Percentiles rank a stretch among this genome's conserved stretches.
phyloP scores from a whole-genome alignment of 2,113 vertebrate species.

The Thamnaconus septentrionalis region DNA sequence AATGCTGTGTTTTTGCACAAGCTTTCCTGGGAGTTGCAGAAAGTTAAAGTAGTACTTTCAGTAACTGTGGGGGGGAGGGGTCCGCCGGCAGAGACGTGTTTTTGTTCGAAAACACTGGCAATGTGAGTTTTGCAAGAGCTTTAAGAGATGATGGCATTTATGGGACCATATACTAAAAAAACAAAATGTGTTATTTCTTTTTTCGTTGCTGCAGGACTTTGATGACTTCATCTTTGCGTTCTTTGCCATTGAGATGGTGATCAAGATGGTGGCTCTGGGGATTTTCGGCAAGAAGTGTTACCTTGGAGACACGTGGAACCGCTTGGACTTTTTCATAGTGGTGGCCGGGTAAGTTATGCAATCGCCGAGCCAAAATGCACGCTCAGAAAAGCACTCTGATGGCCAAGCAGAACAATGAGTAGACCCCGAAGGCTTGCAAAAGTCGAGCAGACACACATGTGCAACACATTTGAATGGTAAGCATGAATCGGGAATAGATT shows the following conservation, averaged over 20 bases:
- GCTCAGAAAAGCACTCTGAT: not conserved
- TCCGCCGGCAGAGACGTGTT: no score
- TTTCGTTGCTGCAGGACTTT: conserved; percentile 80
- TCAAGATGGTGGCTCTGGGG: conserved; percentile 98
- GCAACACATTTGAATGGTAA: conserved; percentile 14
- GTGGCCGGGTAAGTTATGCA: conserved; percentile 87
- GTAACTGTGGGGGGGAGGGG: no score
- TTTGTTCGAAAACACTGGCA: no score
- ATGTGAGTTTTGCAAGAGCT: no score
- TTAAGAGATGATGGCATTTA: no score
- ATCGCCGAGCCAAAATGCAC: conserved; percentile 1
- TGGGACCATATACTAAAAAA: no score
- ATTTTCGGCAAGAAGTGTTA: conserved; percentile 99
- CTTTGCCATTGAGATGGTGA: conserved; percentile 98
- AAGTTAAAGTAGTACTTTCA: no score
- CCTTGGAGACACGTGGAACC: conserved; percentile 98
- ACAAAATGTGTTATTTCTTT: no score
- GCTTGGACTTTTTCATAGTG: conserved; percentile 98
- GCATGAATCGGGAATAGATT: conserved; percentile 6
- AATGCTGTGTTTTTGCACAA: no score
- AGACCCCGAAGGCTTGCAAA: conserved; percentile 18
- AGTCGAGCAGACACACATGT: not conserved
- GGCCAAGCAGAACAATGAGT: conserved; percentile 6
- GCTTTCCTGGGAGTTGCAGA: no score
- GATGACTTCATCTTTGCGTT: conserved; percentile 99